A percentile compares a stretch with the other conserved stretches of the same genome.
Conservation (phyloP, 2,113 vertebrate species). For the Spheniscus mendiculus region DNA sequence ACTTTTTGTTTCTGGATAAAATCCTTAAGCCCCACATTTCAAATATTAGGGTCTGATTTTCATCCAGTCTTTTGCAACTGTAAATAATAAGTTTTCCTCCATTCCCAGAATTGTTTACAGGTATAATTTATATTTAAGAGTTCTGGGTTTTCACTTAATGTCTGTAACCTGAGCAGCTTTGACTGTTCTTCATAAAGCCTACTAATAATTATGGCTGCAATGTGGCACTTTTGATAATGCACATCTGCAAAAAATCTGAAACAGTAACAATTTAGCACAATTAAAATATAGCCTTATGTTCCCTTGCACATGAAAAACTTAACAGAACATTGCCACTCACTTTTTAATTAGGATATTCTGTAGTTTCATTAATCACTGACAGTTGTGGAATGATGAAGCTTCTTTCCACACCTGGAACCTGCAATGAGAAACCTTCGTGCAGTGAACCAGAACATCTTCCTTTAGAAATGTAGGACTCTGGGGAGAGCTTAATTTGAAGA, state of each 20-base stretch:
- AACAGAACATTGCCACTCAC: background rate
- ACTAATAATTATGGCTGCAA: background rate
- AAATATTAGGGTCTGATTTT: background rate
- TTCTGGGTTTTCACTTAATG: background rate
- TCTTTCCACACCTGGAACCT: slow-evolving; percentile 16
- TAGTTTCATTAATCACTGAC: slow-evolving; percentile 36
- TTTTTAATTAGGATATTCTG: slow-evolving; percentile 6
- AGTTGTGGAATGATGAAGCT: background rate
- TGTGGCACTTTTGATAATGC: background rate
- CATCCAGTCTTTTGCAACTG: background rate
- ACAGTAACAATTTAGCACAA: background rate
- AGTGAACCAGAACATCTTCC: slow-evolving; percentile 37
- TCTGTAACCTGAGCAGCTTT: background rate
- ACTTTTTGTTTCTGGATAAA: background rate
- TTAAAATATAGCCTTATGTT: background rate
- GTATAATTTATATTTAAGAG: background rate
- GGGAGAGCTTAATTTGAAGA: slow-evolving; percentile 51
- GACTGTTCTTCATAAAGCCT: background rate
- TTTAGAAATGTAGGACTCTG: slow-evolving; percentile 21
- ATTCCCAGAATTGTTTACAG: background rate
- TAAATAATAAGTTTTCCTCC: background rate
- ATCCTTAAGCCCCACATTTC: background rate
- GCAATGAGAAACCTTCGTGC: background rate
- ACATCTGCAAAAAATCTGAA: background rate
- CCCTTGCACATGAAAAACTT: background rate